Evolutionary conservation across 2,888 invertebrate species (phyloP).

Genomic region (Synergus umbraculus): DNA sequence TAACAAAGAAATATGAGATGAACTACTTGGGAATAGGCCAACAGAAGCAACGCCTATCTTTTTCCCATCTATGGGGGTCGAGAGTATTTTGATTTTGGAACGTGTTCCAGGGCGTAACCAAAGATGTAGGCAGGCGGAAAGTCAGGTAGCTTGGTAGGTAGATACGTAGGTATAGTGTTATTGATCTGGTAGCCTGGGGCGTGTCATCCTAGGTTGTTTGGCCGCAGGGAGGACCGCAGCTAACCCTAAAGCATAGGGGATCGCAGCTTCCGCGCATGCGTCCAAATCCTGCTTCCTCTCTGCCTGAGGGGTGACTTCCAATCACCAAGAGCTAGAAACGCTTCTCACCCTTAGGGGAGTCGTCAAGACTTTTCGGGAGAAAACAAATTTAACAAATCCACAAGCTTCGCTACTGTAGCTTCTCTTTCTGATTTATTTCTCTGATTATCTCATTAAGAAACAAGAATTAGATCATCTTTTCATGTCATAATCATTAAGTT

Average conservation of each 20-base stretch:
- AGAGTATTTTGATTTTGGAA: constrained; percentile 40
- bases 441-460: neutral
- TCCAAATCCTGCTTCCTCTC: constrained; percentile 62
- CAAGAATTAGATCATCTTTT: neutral
- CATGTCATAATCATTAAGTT: no score
- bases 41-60: constrained; percentile 30
- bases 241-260: constrained; percentile 75
- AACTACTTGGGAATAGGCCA: neutral
- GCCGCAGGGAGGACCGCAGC: constrained; percentile 77
- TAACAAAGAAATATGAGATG: neutral
- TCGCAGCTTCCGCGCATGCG: constrained; percentile 69
- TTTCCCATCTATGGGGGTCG: neutral
- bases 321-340: constrained; percentile 76
- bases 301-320: constrained; percentile 76
- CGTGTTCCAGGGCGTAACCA: constrained; percentile 72
- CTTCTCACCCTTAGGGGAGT: constrained; percentile 53
- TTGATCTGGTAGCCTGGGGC: constrained; percentile 78
- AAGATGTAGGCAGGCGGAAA: constrained; percentile 64
- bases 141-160: constrained; percentile 58
- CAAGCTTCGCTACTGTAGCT: neutral
- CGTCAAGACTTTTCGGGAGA: constrained; percentile 53
- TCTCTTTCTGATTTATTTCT: neutral
- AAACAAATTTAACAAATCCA: constrained; percentile 42
- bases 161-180: constrained; percentile 68
- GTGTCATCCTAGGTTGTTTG: constrained; percentile 77